Conservation (phyloP, 2,797 vertebrate genomes). For the Thaleichthys pacificus region DNA sequence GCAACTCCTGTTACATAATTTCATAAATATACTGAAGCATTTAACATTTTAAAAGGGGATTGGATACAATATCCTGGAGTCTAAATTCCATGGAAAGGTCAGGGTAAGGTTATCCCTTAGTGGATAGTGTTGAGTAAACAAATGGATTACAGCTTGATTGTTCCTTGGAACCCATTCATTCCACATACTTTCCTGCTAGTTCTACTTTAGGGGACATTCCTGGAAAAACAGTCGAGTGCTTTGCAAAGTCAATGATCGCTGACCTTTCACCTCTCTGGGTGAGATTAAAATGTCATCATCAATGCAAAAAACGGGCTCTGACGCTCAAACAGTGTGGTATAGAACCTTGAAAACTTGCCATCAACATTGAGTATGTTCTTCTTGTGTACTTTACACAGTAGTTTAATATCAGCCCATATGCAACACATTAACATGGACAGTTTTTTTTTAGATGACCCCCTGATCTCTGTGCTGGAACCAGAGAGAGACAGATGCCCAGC, state of each 20-base stretch:
- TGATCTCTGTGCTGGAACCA: background rate
- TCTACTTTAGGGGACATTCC: background rate
- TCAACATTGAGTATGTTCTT: background rate
- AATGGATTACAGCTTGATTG: background rate
- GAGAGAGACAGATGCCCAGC: constrained; percentile 4
- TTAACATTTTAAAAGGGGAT: background rate
- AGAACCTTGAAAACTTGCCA: background rate
- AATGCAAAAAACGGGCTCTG: background rate
- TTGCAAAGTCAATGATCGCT: background rate
- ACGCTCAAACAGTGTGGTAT: background rate
- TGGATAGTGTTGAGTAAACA: background rate
- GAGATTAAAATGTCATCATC: background rate
- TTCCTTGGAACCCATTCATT: background rate
- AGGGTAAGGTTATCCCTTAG: background rate
- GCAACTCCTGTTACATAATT: background rate
- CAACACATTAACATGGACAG: background rate
- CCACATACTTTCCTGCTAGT: background rate
- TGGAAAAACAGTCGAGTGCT: background rate
- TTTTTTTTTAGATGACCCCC: background rate
- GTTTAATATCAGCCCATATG: background rate
- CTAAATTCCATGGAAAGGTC: background rate
- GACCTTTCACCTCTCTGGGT: background rate
- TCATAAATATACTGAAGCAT: background rate
- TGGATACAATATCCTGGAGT: background rate
- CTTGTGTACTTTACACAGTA: background rate